Evolutionary conservation across 2,113 vertebrate species (phyloP), one percentile per base, ranked within the genome.

Genomic region (Lepisosteus oculatus): DNA sequence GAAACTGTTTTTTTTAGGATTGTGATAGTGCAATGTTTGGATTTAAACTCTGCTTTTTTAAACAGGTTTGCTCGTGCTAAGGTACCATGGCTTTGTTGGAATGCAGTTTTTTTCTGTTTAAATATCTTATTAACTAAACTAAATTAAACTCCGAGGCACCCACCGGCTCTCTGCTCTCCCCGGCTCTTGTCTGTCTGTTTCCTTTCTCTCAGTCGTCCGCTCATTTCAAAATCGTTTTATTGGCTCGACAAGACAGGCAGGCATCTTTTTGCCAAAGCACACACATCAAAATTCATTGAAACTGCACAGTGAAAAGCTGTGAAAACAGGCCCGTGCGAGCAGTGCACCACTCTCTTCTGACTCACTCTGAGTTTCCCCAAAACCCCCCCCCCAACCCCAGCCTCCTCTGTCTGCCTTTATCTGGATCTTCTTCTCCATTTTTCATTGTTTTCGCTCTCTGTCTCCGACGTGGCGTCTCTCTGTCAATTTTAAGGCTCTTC

Each of bases 221-320:
- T 86, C 79, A 77, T 85, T 84, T 85, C 81, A 72, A 61, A 83
- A 17, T 69, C 77, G 74, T 12, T 65, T 71, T 69, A 65, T 29
- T 29, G 70, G 75, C 83, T 81, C 83, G 78, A 85, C 83, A 73
- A 71, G 77, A 72, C 81, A 84, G 82, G 76, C 79, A 70, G 80
- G 79, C 81, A 78, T 79, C 54, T 55, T 15, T 51, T 69, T 43
- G 54, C 79, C 74, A 76, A 83, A 55, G 68, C 14, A 75, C 61
- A 78, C 76, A 72, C 79, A 86, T 88, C 81, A 85, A 85, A 83
- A 87, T 87, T 85, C 85, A 89, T 85, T 79, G 81, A 84, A 80
- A 74, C 74, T 65, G 76, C 74, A 77, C 80, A 76, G 29, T 51
- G 69, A 59, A 69, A 77, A 76, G 74, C 73, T 9, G 69, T 29